A percentile compares a stretch with the other conserved stretches of the same genome.
phyloP scores from a whole-genome alignment of 1,140 invertebrate genomes.

The Vanessa tameamea region DNA sequence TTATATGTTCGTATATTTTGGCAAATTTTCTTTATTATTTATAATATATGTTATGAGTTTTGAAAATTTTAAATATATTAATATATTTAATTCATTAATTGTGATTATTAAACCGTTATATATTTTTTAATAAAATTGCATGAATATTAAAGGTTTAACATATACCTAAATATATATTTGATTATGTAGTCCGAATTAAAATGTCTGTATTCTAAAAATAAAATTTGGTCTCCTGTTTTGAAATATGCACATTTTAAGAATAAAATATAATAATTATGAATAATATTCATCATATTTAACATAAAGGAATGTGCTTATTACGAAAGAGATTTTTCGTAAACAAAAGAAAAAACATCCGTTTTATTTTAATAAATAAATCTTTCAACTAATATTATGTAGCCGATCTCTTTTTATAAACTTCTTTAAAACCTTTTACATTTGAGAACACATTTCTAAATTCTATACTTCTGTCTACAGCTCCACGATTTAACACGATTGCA shows the following conservation, averaged over 20 bases:
- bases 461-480: conserved; percentile 43
- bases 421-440: conserved; percentile 32
- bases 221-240: background rate
- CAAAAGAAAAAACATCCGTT: background rate
- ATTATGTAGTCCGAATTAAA: background rate
- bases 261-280: background rate
- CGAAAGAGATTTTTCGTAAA: background rate
- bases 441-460: conserved; percentile 65
- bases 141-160: background rate
- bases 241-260: background rate
- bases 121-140: background rate
- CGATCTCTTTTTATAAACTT: conserved; percentile 7
- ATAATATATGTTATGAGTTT: conserved; percentile 17
- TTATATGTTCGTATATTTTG: conserved; percentile 27
- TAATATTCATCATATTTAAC: background rate
- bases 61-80: conserved; percentile 22
- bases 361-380: conserved; percentile 3
- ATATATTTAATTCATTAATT: conserved; percentile 18
- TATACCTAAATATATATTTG: background rate
- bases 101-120: conserved; percentile 13
- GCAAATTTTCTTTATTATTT: conserved; percentile 21
- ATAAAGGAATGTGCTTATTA: background rate
- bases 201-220: background rate
- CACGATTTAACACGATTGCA: conserved; percentile 12
- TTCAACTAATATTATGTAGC: conserved; percentile 17